Evolutionary conservation across 1,140 invertebrate species (phyloP), one percentile per base, ranked within the genome.

Genomic region (Macrostomum lignano): DNA sequence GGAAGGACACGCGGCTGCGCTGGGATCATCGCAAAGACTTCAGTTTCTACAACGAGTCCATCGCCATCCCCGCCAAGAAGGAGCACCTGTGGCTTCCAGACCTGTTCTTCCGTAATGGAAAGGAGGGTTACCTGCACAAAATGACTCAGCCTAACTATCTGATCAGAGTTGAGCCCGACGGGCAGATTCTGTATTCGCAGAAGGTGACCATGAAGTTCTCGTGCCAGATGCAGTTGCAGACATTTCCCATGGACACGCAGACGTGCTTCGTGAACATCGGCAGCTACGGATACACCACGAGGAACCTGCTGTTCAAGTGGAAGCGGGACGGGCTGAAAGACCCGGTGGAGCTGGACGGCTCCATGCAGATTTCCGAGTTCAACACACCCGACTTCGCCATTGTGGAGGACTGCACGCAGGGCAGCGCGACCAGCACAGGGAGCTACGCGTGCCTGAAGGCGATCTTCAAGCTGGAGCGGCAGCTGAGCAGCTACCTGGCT

Each of bases 401-500:
- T 1, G 35, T 25, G 9, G 35, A 33, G 19, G 21, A 17, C 17
- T 36, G 22, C 23, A 36, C 19, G 3, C 33, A 21, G 9, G 20
- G 35, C 4, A 34, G 10, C 10, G 10, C 6, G 3, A 21, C 31
- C 10, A 11, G 13, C 17, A 33, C 30, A 3, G 33, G 38, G 17
- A 5, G 9, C 7, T 38, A 26, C 19, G 26, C 13, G 11, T 67
- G 65, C 38, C 46, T 69, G 6, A 57, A 61, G n/a, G 63, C 73
- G 0, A 71, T 70, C 47, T 72, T 79, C 44, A 65, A 67, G 31
- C 74, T 81, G 41, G 71, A 75, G 44, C 64, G 75, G 13, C 69
- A 75, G 49, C 73, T 79, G 17, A 73, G 73, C 6, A 73, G 77
- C 47, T 73, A 78, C 48, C 47, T 81, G 6, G 76, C 78, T 37